Base-by-base conservation (phyloP, 2,113 vertebrate species). In the Chionodraco myersi region DNA sequence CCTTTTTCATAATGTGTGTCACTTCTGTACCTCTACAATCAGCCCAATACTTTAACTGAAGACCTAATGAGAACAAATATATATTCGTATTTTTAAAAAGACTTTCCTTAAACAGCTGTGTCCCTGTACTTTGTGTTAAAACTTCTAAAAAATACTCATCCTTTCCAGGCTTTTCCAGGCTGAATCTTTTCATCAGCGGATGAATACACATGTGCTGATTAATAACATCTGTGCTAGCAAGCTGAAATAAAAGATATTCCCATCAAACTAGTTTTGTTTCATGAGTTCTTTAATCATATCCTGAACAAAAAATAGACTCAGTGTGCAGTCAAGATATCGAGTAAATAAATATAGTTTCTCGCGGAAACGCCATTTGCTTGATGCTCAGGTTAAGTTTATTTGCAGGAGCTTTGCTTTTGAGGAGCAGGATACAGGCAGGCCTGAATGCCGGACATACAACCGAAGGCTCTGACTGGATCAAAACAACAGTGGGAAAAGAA, bases 251-350 rank as follows among this genome's bases (percentile, higher is more conserved):
- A 86, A 77, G 21, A 86, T 16, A 4, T 47, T 73, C 72, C 65
- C 69, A 62, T 72, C 74, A 82, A 49, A 7, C 47, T 18, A 54
- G 77, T 82, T 77, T 92, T 80, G 72, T 80, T 87, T 79, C 64
- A 89, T 84, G 85, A 89, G 79, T 86, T 65, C 57, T 94, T 94
- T 93, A 91, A 90, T 93, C 56, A 52, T 63, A 81, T 89, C 65
- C 70, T 72, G 51, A 86, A 87, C 64, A 79, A 90, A 91, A 41
- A 41, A 41, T 70, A 85, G 73, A 88, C 75, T 70, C 60, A 65
- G 77, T 80, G 77, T 75, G 87, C 75, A 63, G 79, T 85, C 73
- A 81, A 89, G 79, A 90, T 77, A 88, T 85, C 61, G 82, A 82
- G 71, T 92, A 88, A 89, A 86, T 83, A 92, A 88, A 91, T 87